Evolutionary conservation across 2,888 invertebrate species (phyloP), one percentile per base, ranked within the genome.

Genomic region (Gasteruption jaculator): DNA sequence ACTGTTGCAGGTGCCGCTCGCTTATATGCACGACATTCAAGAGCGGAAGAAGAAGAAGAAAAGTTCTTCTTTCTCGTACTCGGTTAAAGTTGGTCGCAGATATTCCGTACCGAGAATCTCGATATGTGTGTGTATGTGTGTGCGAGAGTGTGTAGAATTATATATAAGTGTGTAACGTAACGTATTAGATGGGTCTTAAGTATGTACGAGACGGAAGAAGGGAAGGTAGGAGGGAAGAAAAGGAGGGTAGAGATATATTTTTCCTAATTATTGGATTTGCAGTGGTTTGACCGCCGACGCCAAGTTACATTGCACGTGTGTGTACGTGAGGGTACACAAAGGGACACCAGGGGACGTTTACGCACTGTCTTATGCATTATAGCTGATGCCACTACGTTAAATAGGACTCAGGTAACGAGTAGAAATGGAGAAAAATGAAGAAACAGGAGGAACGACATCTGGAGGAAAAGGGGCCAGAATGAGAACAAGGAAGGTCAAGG

Each of bases 261-360:
- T 48, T 48, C 40, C 50, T 52, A 55, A 57, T 58, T 55, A 52
- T 52, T 48, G 34, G 50, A 45, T 51, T n/a, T n/a, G n/a, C n/a
- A n/a, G n/a, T n/a, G n/a, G n/a, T n/a, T n/a, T n/a, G n/a, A 12
- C 8, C 11, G 30, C 20, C 10, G 15, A 20, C 27, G 26, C 11
- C 20, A 35, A 16, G 31, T 11, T 31, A 27, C 26, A 26, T 27
- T 26, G 26, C 15, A 36, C 27, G 27, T 20, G 27, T 20, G 36
- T 22, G 39, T 19, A 25, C 27, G 14, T 12, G 7, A 31, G 31
- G 56, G n/a, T n/a, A n/a, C n/a, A n/a, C n/a, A n/a, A n/a, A n/a
- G n/a, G n/a, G n/a, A n/a, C n/a, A n/a, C n/a, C n/a, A n/a, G n/a
- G n/a, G n/a, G n/a, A n/a, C n/a, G n/a, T n/a, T n/a, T n/a, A n/a